phyloP scores from a whole-genome alignment of 1,140 invertebrate genomes.

The Atta cephalotes region DNA sequence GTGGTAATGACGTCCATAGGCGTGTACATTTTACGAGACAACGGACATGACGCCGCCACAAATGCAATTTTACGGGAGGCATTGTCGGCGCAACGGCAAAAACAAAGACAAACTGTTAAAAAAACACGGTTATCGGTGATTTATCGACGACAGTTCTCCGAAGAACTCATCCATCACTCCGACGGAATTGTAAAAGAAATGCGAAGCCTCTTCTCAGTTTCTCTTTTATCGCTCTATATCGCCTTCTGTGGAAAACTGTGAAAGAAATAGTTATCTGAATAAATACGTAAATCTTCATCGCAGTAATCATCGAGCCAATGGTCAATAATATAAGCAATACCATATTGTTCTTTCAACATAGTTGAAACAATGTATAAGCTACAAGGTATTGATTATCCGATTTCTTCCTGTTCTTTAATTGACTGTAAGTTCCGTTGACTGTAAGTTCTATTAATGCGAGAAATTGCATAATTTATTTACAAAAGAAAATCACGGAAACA shows the following conservation, averaged over 20 bases:
- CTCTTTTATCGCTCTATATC: constrained; percentile 41
- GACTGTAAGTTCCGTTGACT: not conserved
- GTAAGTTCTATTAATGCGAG: not conserved
- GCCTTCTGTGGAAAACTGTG: not conserved
- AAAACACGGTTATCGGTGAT: constrained; percentile 59
- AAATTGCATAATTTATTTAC: not conserved
- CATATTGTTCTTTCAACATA: not conserved
- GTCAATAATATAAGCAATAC: constrained; percentile 17
- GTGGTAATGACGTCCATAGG: constrained; percentile 61
- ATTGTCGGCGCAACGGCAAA: constrained; percentile 28
- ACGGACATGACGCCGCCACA: constrained; percentile 14
- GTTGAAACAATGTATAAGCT: not conserved
- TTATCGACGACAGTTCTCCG: constrained; percentile 70
- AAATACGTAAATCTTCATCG: constrained; percentile 45
- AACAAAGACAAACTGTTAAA: constrained; percentile 56
- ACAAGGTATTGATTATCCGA: not conserved
- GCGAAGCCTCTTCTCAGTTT: not conserved
- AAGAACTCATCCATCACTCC: constrained; percentile 70
- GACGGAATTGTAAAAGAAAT: constrained; percentile 32
- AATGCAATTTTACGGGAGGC: not conserved
- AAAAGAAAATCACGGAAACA: not conserved
- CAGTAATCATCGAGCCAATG: constrained; percentile 14
- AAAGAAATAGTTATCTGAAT: constrained; percentile 21
- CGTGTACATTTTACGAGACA: constrained; percentile 48
- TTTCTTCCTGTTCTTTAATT: not conserved